Evolutionary conservation across 2,888 invertebrate species (phyloP).

Genomic region (Noctua janthe): DNA sequence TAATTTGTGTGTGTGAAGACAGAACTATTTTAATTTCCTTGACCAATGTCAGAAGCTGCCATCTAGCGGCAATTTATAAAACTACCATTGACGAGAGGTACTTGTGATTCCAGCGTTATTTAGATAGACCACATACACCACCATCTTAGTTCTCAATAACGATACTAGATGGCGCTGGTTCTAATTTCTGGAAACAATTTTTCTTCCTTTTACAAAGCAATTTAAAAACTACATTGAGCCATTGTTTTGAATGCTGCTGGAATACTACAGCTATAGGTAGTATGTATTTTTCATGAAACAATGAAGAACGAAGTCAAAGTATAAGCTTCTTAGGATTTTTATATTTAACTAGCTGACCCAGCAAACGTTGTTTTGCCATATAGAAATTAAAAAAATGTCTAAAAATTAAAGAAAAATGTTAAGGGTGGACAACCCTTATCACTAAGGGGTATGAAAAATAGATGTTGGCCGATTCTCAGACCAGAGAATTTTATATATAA

Average conservation of each 20-base stretch:
- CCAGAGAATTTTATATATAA: too few relatives aligned
- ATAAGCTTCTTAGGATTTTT: background rate
- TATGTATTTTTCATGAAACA: background rate
- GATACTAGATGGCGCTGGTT: slow-evolving; percentile 23
- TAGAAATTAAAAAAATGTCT: too few relatives aligned
- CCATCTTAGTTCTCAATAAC: accelerated
- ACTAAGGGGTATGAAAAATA: too few relatives aligned
- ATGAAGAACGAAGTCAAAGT: background rate
- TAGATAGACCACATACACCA: too few relatives aligned
- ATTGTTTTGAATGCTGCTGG: background rate
- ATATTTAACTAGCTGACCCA: too few relatives aligned
- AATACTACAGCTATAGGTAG: too few relatives aligned
- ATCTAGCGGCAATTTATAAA: background rate
- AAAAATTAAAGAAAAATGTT: too few relatives aligned
- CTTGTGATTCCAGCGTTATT: too few relatives aligned
- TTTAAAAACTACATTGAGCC: background rate
- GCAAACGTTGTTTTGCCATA: too few relatives aligned
- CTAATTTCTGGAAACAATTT: accelerated
- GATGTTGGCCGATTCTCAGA: too few relatives aligned
- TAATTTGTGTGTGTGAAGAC: background rate
- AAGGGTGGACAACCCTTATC: too few relatives aligned
- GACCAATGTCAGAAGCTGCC: background rate
- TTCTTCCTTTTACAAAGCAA: too few relatives aligned
- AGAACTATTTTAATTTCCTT: background rate
- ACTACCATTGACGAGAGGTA: background rate